These are phyloP conservation scores for Corvus hawaiiensis DNA, from an alignment of 2,113 vertebrate genomes.

Conservation along the genomic window DNA sequence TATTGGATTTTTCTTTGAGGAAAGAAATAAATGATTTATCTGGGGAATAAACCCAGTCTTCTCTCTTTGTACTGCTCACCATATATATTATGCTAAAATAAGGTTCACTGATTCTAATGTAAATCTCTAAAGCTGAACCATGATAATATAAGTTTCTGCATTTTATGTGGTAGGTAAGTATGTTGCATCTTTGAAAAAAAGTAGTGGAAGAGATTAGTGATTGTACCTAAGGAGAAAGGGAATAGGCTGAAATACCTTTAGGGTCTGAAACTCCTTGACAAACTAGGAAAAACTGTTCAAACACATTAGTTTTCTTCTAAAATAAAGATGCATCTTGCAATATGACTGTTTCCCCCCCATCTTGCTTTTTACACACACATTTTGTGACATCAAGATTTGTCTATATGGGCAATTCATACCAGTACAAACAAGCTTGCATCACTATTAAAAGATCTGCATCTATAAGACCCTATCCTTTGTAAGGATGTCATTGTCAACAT, in stretches of 20 bases:
- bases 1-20: constrained; percentile 80
- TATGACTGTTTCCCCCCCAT: background rate
- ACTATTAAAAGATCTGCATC: background rate
- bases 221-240: constrained; percentile 48
- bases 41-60: constrained; percentile 73
- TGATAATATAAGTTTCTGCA: constrained; percentile 62
- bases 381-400: constrained; percentile 16
- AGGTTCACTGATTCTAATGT: constrained; percentile 72
- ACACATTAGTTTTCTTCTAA: constrained; percentile 35
- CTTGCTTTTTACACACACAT: background rate
- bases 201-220: constrained; percentile 43
- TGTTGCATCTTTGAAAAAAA: constrained; percentile 52
- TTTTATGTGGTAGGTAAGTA: constrained; percentile 70
- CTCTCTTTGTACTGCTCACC: constrained; percentile 39
- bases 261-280: constrained; percentile 55
- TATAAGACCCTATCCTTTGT: background rate
- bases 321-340: constrained; percentile 12
- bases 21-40: constrained; percentile 78
- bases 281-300: constrained; percentile 25
- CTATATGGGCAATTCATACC: background rate
- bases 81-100: constrained; percentile 68
- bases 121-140: constrained; percentile 74
- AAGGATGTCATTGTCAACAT: background rate
- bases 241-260: constrained; percentile 47
- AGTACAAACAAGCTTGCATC: background rate